Evolutionary conservation across 2,888 invertebrate species (phyloP), one percentile per base, ranked within the genome.

Genomic region (Morinoia aosen): DNA sequence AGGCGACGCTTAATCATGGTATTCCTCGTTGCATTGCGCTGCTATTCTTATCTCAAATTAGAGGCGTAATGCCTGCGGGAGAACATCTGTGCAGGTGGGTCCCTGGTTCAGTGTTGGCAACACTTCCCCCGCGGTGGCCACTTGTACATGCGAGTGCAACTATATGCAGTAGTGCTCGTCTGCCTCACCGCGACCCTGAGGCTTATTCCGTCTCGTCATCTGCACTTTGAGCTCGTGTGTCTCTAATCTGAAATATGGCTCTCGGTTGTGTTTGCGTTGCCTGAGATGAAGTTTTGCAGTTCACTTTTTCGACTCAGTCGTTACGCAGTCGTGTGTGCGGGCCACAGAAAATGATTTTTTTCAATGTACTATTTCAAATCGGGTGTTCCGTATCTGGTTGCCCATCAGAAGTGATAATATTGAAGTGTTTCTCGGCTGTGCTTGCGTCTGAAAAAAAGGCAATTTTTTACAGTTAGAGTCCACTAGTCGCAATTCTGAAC

Each of bases 111-210:
- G 61, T 76, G 76, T 76, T 76, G 76, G 76, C 76, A 76, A 33
- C 76, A 16, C 76, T 76, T 76, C 76, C 76, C 76, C 76, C 76
- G 76, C 76, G 76, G 76, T 76, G 76, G 76, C 76, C 76, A 76
- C 16, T 76, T 76, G 16, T 33, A 76, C 25, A 76, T 76, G 33
- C 76, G 25, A 76, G 25, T 76, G 76, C 25, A 25, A 76, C 76
- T 76, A 33, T 33, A 76, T 8, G 76, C 76, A 33, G 76, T 76
- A 76, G 76, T 76, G 76, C 76, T 76, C 76, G 16, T 76, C 33
- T 76, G 76, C 76, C 25, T 76, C 8, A 3, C 76, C 25, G 16
- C 76, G 76, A 76, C 76, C 76, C 76, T 76, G 76, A 10, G 76
- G 16, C 76, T 76, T 33, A 16, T 76, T 33, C 76, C 76, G 76